A percentile compares a stretch with the other conserved stretches of the same genome.
phyloP scores from a whole-genome alignment of 2,113 vertebrate genomes.

The Cheilinus undulatus region DNA sequence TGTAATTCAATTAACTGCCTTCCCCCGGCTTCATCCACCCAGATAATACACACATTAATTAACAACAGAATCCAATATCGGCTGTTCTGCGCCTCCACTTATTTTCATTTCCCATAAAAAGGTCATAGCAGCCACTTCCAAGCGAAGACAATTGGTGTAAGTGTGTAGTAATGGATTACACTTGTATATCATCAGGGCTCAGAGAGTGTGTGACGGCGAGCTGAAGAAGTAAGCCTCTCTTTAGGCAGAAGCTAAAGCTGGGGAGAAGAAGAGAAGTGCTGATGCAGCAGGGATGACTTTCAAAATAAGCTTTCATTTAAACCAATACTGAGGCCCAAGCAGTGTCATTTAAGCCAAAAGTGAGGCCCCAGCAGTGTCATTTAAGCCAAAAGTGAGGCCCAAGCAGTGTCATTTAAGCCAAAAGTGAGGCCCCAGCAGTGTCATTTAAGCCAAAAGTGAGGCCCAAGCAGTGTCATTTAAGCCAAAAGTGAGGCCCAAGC shows the following conservation, averaged over 20 bases:
- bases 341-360: no score
- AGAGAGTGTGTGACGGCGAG: slow-evolving; percentile 8
- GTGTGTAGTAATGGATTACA: slow-evolving; percentile 69
- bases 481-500: no score
- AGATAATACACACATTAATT: slow-evolving; percentile 84
- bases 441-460: no score
- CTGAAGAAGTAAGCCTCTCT: slow-evolving; percentile 20
- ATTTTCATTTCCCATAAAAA: slow-evolving; percentile 81
- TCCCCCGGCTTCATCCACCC: slow-evolving; percentile 77
- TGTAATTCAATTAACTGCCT: slow-evolving; percentile 84
- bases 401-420: no score
- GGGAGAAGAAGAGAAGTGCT: slow-evolving; percentile 24
- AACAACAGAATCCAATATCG: slow-evolving; percentile 83
- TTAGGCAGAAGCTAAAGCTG: slow-evolving; percentile 23
- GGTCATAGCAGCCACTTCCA: slow-evolving; percentile 76
- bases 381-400: no score
- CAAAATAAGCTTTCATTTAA: slow-evolving; percentile 37
- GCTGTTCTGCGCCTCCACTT: slow-evolving; percentile 77
- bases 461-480: no score
- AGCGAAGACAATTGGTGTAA: slow-evolving; percentile 69
- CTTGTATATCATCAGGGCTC: slow-evolving; percentile 48
- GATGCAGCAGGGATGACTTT: slow-evolving; percentile 31
- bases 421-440: no score
- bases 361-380: no score
- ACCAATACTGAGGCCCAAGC: not conserved